Percentiles rank a stretch among this genome's conserved stretches.
Evolutionary conservation across 2,888 invertebrate genomes (phyloP).

Genomic region (Metallyticus violacea): DNA sequence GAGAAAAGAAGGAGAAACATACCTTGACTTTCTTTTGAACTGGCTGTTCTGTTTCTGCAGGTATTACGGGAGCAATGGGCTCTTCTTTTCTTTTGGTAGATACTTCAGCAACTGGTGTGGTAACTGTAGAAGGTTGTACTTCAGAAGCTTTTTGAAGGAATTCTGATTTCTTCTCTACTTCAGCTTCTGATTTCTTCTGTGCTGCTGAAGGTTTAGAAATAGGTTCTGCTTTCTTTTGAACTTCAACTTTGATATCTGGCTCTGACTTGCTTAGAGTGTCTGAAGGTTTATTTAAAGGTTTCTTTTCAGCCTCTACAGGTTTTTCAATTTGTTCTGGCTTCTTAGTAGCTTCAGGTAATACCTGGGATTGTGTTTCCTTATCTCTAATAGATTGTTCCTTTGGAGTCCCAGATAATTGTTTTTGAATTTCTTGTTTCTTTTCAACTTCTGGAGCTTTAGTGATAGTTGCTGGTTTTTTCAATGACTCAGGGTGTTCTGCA

Average conservation of each 20-base stretch:
- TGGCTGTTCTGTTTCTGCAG: background rate
- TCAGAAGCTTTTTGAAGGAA: constrained; percentile 30
- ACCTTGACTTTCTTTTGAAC: constrained; percentile 4
- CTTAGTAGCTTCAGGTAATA: background rate
- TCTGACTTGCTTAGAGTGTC: constrained; percentile 34
- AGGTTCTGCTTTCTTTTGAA: constrained; percentile 27
- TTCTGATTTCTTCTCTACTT: constrained; percentile 26
- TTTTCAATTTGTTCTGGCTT: constrained; percentile 24
- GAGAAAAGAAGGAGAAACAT: background rate
- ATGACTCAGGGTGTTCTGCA: too few species aligned
- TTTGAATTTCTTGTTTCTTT: background rate
- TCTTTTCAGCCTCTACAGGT: constrained; percentile 22
- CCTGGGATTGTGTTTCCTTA: constrained; percentile 5
- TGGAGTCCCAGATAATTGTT: background rate
- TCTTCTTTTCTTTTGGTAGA: background rate
- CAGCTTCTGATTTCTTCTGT: constrained; percentile 26
- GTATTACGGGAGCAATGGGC: background rate
- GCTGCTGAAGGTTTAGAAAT: constrained; percentile 17
- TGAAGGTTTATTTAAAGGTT: too few species aligned
- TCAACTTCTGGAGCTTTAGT: constrained; percentile 3
- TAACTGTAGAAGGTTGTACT: constrained; percentile 1
- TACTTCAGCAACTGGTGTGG: background rate
- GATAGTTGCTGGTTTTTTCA: background rate
- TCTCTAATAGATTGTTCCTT: constrained; percentile 23
- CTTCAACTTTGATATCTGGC: constrained; percentile 29